These are phyloP conservation scores for Vanacampus margaritifer DNA, from an alignment of 2,113 vertebrate species.

Conservation along the genomic window DNA sequence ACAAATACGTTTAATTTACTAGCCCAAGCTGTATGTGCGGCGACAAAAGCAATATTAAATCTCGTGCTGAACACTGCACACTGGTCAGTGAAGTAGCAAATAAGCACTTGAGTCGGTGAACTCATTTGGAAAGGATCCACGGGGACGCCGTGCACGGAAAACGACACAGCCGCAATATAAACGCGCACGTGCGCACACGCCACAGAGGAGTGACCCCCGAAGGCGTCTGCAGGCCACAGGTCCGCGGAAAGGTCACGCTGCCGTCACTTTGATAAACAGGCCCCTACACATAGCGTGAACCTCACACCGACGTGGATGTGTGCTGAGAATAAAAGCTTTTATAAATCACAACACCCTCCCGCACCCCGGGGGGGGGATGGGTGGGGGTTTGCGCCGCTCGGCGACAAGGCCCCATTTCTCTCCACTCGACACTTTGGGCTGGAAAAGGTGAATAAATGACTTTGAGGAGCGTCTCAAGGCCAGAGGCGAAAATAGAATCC, in stretches of 20 bases:
- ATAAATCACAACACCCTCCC: slow-evolving; percentile 1
- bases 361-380: not conserved
- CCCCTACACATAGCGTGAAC: not conserved
- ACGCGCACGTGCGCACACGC: slow-evolving; percentile 15
- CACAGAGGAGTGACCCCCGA: slow-evolving; percentile 33
- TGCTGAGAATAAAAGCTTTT: not conserved
- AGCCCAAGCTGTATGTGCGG: not conserved
- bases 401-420: slow-evolving; percentile 1
- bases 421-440: not conserved
- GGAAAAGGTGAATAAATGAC: slow-evolving; percentile 4
- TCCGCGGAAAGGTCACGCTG: slow-evolving; percentile 55
- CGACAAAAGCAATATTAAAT: not conserved
- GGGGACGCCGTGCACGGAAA: not conserved
- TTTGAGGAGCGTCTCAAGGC: slow-evolving; percentile 9
- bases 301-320: not conserved
- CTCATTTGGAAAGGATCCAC: not conserved
- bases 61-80: not conserved
- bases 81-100: not conserved
- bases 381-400: not conserved
- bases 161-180: not conserved
- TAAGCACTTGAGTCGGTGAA: not conserved
- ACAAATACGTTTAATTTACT: not conserved
- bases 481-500: slow-evolving; percentile 2
- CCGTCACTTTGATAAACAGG: not conserved
- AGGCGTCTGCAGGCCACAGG: slow-evolving; percentile 59